Percentiles rank a stretch among this genome's conserved stretches.
Conservation (phyloP, 2,797 vertebrate species). For the Gymnothorax reevesii region DNA sequence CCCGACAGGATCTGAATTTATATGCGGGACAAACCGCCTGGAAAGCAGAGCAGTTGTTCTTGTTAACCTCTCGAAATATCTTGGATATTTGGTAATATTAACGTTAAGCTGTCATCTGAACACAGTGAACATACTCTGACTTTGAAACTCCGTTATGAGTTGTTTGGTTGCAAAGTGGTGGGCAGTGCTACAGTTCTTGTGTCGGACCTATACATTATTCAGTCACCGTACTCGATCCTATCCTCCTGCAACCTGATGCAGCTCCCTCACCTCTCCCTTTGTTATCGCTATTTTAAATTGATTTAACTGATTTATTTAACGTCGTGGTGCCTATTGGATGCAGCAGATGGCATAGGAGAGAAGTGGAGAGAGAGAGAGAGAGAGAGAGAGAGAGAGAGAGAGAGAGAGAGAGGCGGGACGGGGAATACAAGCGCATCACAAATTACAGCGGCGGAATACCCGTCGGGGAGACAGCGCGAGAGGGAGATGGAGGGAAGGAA, state of each 20-base stretch:
- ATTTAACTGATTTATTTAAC: constrained; percentile 15
- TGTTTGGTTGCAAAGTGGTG: not conserved
- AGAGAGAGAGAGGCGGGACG: not conserved
- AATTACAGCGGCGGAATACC: constrained; percentile 25
- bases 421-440: constrained; percentile 7
- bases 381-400: not conserved
- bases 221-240: not conserved
- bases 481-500: constrained; percentile 13
- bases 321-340: not conserved
- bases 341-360: not conserved
- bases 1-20: not conserved
- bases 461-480: constrained; percentile 11
- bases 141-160: not conserved
- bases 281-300: not conserved
- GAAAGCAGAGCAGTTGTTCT: not conserved
- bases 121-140: too few relatives aligned
- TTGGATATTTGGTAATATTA: not conserved
- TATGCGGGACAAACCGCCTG: not conserved
- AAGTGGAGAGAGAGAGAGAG: constrained; percentile 37
- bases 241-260: not conserved
- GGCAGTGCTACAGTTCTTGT: not conserved
- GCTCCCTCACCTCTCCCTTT: not conserved
- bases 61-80: not conserved
- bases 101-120: not conserved
- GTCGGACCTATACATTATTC: not conserved